Percentiles rank a stretch among this genome's conserved stretches.
Conservation (phyloP, 2,113 vertebrate species). For the Mandrillus leucophaeus region DNA sequence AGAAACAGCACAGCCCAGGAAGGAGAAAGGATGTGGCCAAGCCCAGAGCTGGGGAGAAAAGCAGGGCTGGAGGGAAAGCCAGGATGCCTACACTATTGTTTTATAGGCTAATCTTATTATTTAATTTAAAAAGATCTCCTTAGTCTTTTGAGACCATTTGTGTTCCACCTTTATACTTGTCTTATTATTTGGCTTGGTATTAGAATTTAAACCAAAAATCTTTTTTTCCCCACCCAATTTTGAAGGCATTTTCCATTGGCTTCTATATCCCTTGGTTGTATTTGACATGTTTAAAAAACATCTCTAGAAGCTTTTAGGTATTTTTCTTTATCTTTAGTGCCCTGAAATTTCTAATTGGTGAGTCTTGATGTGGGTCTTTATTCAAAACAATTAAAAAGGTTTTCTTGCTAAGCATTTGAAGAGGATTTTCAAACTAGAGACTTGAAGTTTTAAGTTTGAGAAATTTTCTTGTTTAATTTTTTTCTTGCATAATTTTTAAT, state of each 20-base stretch:
- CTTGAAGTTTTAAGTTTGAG: neutral
- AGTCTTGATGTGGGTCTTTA: neutral
- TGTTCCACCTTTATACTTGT: neutral
- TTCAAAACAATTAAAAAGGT: neutral
- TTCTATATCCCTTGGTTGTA: neutral
- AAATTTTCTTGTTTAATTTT: constrained; percentile 14
- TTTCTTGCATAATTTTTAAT: neutral
- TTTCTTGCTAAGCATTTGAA: neutral
- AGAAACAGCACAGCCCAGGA: neutral
- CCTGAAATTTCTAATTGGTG: neutral
- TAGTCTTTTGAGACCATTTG: constrained; percentile 23
- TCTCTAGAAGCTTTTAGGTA: neutral
- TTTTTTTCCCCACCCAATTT: neutral
- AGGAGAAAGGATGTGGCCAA: neutral
- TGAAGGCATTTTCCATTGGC: constrained; percentile 16
- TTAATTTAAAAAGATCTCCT: neutral
- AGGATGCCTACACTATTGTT: neutral
- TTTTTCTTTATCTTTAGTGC: neutral
- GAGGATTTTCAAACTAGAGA: neutral
- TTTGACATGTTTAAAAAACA: neutral
- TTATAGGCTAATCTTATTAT: constrained; percentile 15
- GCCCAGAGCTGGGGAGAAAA: neutral
- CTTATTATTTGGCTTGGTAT: neutral
- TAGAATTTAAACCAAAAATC: neutral
- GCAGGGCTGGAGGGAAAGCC: neutral